Evolutionary conservation across 2,888 invertebrate genomes (phyloP), one percentile per base, ranked within the genome.

Genomic region (Pemphredon lugubris): DNA sequence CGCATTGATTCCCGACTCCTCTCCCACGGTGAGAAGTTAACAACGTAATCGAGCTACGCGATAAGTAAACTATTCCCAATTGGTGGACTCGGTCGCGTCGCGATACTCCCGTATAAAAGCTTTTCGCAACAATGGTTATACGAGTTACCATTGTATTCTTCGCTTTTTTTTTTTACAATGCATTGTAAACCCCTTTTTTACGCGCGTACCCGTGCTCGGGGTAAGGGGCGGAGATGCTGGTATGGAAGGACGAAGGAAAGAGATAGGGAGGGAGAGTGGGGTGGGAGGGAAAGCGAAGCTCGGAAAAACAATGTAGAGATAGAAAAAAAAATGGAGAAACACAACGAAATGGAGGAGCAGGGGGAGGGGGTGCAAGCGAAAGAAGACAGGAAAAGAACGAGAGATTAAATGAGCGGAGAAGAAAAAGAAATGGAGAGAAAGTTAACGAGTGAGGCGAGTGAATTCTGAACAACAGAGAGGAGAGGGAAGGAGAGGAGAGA

Each of bases 111-210:
- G 14, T 2, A 21, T 11, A 57, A 32, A 55, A 30, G 32, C 14
- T 47, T 18, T 26, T 16, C 34, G 34, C 50, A 34, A 13, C 45
- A 23, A 45, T 14, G 45, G 13, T 18, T 26, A 7, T 37, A 45
- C 16, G 30, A 59, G 18, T 13, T 21, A 4, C 26, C n/a, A 54
- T 47, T 60, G 39, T 60, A 30, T 47, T n/a, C n/a, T n/a, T n/a
- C n/a, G 37, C 11, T 2, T 37, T 13, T 16, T 30, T 54, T 45
- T 66, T 60, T 37, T 47, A 53, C 30, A 53, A 60, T 40, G 51
- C 40, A 42, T 47, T 32, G 53, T 47, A 54, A 66, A 60, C 45
- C 34, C 40, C 60, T 40, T 20, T 54, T 40, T 20, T 54, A 13
- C 20, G 13, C 9, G 42, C 26, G 18, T 55, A 30, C 42, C 6